Percentiles rank a stretch among this genome's conserved stretches.
phyloP scores from a whole-genome alignment of 2,797 vertebrate genomes.

The Amblyraja radiata region DNA sequence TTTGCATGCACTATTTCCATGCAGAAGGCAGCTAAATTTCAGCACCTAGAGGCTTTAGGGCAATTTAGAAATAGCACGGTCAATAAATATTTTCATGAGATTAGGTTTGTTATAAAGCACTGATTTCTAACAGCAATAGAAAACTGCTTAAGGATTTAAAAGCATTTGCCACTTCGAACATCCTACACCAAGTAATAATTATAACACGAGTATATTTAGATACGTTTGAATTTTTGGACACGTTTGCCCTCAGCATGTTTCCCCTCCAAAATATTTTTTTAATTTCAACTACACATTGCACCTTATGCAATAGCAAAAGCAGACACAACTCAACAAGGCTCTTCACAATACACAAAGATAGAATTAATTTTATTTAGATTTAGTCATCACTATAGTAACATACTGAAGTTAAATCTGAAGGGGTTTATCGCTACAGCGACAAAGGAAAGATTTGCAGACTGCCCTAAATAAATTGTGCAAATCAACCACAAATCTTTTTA shows the following conservation, averaged over 20 bases:
- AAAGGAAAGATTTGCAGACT: not conserved
- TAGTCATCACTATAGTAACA: not conserved
- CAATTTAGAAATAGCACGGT: slow-evolving; percentile 42
- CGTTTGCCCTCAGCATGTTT: not conserved
- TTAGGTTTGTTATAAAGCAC: not conserved
- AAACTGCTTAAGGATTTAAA: slow-evolving; percentile 56
- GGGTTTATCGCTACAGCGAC: not conserved
- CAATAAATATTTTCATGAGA: slow-evolving; percentile 38
- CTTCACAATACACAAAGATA: not conserved
- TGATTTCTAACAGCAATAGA: slow-evolving; percentile 39
- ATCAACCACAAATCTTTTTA: too few species aligned
- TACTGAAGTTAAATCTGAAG: not conserved
- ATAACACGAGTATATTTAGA: not conserved
- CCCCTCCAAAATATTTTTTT: not conserved
- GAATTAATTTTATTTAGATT: slow-evolving; percentile 3
- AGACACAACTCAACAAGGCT: not conserved
- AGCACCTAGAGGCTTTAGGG: slow-evolving; percentile 71
- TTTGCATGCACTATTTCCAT: slow-evolving; percentile 93
- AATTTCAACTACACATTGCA: not conserved
- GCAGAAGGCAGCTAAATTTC: slow-evolving; percentile 74
- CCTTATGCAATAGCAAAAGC: not conserved
- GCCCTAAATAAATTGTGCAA: not conserved
- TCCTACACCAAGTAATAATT: not conserved
- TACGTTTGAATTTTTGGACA: too few species aligned
- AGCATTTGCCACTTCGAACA: not conserved